Evolutionary conservation across 2,888 invertebrate genomes (phyloP).

Genomic region (Lamellibrachia satsuma): DNA sequence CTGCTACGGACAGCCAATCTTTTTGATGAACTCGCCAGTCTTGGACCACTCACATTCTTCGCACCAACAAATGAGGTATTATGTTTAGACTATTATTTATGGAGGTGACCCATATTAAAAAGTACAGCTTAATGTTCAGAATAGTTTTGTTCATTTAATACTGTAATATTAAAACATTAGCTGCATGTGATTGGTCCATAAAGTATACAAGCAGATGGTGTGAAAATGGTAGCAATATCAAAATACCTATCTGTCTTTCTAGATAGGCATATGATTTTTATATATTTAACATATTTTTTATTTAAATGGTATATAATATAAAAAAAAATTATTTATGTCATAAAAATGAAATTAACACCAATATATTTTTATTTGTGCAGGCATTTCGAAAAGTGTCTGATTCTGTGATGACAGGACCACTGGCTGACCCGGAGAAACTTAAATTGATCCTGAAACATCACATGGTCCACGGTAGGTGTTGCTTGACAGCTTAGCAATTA

Average conservation of each 20-base stretch:
- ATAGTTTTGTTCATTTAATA: not conserved
- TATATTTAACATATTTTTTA: no score
- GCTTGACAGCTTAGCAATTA: not conserved
- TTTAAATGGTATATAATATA: no score
- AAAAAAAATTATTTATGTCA: no score
- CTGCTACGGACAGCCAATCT: constrained; percentile 67
- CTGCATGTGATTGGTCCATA: not conserved
- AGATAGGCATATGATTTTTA: not conserved
- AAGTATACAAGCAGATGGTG: not conserved
- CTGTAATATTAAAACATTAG: not conserved
- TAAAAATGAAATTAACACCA: no score
- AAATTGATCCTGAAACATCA: constrained; percentile 69
- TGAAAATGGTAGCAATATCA: not conserved
- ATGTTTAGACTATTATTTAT: not conserved
- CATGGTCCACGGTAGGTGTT: constrained; percentile 68
- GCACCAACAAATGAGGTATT: constrained; percentile 70
- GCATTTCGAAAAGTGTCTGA: constrained; percentile 69
- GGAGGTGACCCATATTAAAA: not conserved
- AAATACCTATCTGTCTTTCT: not conserved
- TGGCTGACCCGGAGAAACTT: constrained; percentile 68
- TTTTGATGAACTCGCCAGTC: constrained; percentile 66
- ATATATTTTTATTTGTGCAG: constrained; percentile 42
- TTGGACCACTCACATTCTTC: constrained; percentile 70
- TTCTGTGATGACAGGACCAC: constrained; percentile 66
- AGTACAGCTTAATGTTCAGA: not conserved